These are phyloP conservation scores for Grammomys dolichurus DNA, from an alignment of 2,113 vertebrate species.

Conservation along the genomic window DNA sequence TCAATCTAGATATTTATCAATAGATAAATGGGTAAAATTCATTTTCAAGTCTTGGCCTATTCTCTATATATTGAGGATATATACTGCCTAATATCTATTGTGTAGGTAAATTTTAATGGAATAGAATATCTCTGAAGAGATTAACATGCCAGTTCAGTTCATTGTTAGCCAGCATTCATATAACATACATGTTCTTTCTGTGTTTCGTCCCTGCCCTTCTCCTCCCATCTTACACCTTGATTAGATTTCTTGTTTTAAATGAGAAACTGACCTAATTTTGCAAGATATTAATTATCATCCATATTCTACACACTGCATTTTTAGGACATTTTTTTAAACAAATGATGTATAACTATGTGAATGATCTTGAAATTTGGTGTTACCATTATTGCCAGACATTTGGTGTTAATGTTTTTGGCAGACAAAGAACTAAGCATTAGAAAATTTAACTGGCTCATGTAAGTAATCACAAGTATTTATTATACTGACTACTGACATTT, in stretches of 20 bases:
- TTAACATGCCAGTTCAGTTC: neutral
- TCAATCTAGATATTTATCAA: neutral
- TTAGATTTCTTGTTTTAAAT: neutral
- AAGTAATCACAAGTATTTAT: neutral
- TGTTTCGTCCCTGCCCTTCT: neutral
- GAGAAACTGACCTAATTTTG: neutral
- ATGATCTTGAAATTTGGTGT: neutral
- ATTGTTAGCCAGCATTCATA: neutral
- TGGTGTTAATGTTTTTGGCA: neutral
- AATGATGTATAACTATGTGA: neutral
- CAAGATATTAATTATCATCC: neutral
- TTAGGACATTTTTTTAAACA: neutral
- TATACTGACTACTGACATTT: neutral
- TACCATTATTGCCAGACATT: neutral
- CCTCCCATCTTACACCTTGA: neutral
- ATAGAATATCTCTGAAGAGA: neutral
- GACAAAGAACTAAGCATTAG: neutral
- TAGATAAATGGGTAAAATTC: neutral
- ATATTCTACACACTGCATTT: neutral
- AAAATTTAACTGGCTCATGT: neutral
- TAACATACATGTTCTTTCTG: neutral
- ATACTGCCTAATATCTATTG: neutral
- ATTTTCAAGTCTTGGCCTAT: conserved; percentile 18
- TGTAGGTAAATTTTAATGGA: neutral
- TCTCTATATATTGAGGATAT: neutral